Conservation (phyloP, 2,797 vertebrate genomes). For the Mergus octosetaceus region DNA sequence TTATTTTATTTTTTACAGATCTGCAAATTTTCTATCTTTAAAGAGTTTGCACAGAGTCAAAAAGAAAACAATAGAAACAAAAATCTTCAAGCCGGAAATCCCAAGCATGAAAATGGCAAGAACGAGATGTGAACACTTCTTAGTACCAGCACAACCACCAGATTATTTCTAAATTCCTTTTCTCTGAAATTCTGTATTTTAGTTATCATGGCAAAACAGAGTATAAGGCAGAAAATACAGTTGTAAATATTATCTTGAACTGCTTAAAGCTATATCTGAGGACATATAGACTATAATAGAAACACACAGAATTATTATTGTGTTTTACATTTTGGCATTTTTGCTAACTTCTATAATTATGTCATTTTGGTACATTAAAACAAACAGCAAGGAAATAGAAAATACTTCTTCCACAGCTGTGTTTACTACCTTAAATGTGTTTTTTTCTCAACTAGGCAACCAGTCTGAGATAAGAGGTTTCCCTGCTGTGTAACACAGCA, state of each 20-base stretch:
- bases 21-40: slow-evolving; percentile 62
- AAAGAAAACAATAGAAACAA: slow-evolving; percentile 63
- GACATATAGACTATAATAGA: background rate
- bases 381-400: slow-evolving; percentile 74
- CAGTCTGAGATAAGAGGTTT: slow-evolving; percentile 77
- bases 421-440: slow-evolving; percentile 75
- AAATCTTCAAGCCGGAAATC: slow-evolving; percentile 45
- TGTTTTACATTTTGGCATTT: slow-evolving; percentile 51
- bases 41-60: slow-evolving; percentile 44
- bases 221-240: background rate
- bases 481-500: slow-evolving; percentile 72
- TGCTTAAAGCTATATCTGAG: background rate
- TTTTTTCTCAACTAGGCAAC: slow-evolving; percentile 70
- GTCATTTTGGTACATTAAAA: slow-evolving; percentile 74
- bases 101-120: slow-evolving; percentile 27
- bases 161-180: slow-evolving; percentile 54
- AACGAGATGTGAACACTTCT: slow-evolving; percentile 39
- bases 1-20: background rate
- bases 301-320: background rate
- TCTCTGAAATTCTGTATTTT: slow-evolving; percentile 37
- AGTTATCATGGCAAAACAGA: background rate
- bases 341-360: slow-evolving; percentile 66
- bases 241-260: background rate
- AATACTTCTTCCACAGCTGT: slow-evolving; percentile 77
- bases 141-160: slow-evolving; percentile 37